Conservation (phyloP, 2,888 invertebrate species). For the Halictus quadricinctus region DNA sequence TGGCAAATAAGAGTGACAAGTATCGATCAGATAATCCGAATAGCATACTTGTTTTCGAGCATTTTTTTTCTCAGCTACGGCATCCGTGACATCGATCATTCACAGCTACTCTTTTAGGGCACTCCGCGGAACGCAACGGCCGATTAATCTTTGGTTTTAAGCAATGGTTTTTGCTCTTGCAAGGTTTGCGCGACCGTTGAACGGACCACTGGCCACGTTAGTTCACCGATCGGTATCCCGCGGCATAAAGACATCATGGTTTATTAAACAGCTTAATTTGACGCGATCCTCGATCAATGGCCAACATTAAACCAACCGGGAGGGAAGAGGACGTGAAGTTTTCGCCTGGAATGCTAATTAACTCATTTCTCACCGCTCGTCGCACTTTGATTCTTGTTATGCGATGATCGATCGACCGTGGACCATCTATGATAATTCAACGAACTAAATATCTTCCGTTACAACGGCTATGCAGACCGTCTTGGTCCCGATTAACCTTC, state of each 20-base stretch:
- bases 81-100: conserved; percentile 29
- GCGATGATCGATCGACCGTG: conserved; percentile 65
- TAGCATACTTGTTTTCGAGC: neutral
- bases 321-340: conserved; percentile 24
- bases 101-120: conserved; percentile 5
- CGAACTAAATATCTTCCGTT: conserved; percentile 55
- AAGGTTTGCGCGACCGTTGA: neutral
- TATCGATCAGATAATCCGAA: neutral
- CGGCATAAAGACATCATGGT: conserved; percentile 43
- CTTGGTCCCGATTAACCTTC: conserved; percentile 36
- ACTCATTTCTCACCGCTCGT: conserved; percentile 65
- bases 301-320: conserved; percentile 18
- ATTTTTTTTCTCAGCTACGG: neutral
- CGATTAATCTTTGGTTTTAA: conserved; percentile 34
- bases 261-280: conserved; percentile 56
- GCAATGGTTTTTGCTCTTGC: conserved; percentile 14
- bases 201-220: conserved; percentile 21
- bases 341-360: conserved; percentile 69
- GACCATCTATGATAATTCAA: conserved; percentile 44
- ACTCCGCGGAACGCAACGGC: neutral
- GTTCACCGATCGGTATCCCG: conserved; percentile 14
- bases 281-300: conserved; percentile 49
- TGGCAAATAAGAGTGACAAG: neutral
- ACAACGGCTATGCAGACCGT: conserved; percentile 50
- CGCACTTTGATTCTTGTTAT: conserved; percentile 65